These are phyloP conservation scores for Hesperophylax magnus DNA, from an alignment of 1,140 invertebrate genomes.

Conservation along the genomic window DNA sequence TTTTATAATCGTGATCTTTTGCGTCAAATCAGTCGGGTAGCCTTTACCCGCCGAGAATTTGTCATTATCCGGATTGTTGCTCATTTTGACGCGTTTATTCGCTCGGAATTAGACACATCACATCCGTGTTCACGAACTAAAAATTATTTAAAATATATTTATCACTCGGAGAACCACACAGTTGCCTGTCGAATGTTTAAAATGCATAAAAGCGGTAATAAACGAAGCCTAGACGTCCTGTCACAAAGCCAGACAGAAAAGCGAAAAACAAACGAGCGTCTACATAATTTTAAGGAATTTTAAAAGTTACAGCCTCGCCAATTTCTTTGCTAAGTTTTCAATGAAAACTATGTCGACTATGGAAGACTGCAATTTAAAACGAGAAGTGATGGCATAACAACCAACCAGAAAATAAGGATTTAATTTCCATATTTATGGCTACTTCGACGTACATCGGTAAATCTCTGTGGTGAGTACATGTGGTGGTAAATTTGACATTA, in stretches of 20 bases:
- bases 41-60: conserved; percentile 33
- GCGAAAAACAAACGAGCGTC: conserved; percentile 29
- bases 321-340: too few species aligned
- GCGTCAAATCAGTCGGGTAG: conserved; percentile 37
- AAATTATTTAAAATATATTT: too few species aligned
- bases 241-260: conserved; percentile 17
- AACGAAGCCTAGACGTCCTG: conserved; percentile 23
- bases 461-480: background rate
- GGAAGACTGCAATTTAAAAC: too few species aligned
- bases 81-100: conserved; percentile 33
- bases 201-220: conserved; percentile 30
- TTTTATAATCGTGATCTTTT: conserved; percentile 45
- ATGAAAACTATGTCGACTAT: too few species aligned
- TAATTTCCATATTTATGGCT: too few species aligned
- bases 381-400: too few species aligned
- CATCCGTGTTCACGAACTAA: background rate
- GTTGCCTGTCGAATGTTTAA: conserved; percentile 1
- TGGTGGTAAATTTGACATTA: conserved; percentile 6
- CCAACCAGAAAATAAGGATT: too few species aligned
- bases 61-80: conserved; percentile 46
- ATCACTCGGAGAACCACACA: background rate
- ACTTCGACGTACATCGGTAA: background rate
- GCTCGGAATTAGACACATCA: conserved; percentile 14
- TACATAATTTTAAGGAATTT: background rate
- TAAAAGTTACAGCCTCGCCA: too few species aligned